Evolutionary conservation across 2,888 invertebrate species (phyloP), one percentile per base, ranked within the genome.

Genomic region (Pecten maximus): DNA sequence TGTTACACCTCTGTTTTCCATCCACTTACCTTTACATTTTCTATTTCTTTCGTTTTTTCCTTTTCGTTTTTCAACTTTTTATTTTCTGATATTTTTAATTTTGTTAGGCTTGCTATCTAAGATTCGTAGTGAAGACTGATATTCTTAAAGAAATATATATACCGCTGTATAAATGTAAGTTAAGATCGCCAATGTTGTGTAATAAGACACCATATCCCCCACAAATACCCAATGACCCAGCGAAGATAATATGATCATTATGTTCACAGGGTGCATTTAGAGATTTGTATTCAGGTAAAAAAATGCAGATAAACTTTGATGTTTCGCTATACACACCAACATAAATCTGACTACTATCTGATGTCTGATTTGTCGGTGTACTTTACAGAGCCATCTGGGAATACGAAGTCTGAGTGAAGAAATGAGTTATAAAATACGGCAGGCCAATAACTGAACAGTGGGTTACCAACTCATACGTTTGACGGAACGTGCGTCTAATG

Each of bases 251-350:
- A 35, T 28, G 35, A 74, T 74, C 74, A 28, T 74, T 74, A 74
- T 10, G 28, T 28, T 35, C 74, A 28, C 74, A 8, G 8, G 10
- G 74, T 74, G 23, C 74, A 74, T 74, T 35, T 35, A 74, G 74
- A 74, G 23, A 35, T 23, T 74, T 16, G 35, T n/a, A 23, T 74
- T 28, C 74, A 74, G 74, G 10, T 35, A 23, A 74, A 74, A 74
- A 74, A 74, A 74, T 0, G 35, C 10, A 74, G 74, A 74, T 74
- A 74, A 74, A 74, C 74, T 74, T 74, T 74, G 74, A 74, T 74
- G 74, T 54, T 54, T 54, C 23, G 16, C 50, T 54, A 54, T 54
- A 19, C 12, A 74, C 74, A 28, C 28, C 28, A 74, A 35, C 74
- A 35, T 74, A 74, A 74, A 74, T 74, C 74, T 74, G 74, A 74